Base-by-base conservation (phyloP, 2,113 vertebrate species). In the Papio anubis region DNA sequence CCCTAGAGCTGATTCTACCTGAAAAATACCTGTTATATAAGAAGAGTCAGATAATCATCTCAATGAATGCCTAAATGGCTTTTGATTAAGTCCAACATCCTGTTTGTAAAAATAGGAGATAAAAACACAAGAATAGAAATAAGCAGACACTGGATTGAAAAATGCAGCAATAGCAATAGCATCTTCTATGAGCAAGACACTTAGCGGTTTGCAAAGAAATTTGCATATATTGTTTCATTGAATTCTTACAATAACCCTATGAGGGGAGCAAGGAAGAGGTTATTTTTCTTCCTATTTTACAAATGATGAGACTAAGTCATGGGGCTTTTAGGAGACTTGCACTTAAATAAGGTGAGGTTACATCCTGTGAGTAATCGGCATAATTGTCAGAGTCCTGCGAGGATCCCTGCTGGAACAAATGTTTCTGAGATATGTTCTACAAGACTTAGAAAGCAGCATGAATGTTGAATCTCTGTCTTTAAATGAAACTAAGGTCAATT, bases 401-500 rank as follows among this genome's bases (percentile, higher is more conserved):
- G 76, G 23, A 61, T 91, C 45, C 21, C 16, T 76, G 40, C 27
- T 38, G 50, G 32, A 96, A 43, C 30, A 30, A 52, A 6, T 57
- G 14, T 75, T 82, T 78, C 73, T 59, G 48, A 80, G 35, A 83
- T 68, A 57, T 43, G 38, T 57, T 52, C 89, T 45, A 30, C 3
- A 35, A 93, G 50, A 83, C 32, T 94, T 91, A 92, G 73, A 78
- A 89, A 84, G 55, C 25, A 72, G 45, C n/a, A 12, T 32, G 50
- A 94, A 64, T 80, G 6, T 52, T 91, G 73, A 82, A 32, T 85
- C 21, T 79, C 21, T 78, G 52, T 82, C 82, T 90, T 97, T 68
- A 82, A 87, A 35, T 93, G n/a, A 94, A 96, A 94, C 27, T 18
- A 82, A 88, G 23, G 32, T 84, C 93, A 79, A 70, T 38, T 86